A percentile compares a stretch with the other conserved stretches of the same genome.
These are phyloP conservation scores for Daubentonia madagascariensis DNA, from an alignment of 2,113 vertebrate genomes.

Conservation along the genomic window DNA sequence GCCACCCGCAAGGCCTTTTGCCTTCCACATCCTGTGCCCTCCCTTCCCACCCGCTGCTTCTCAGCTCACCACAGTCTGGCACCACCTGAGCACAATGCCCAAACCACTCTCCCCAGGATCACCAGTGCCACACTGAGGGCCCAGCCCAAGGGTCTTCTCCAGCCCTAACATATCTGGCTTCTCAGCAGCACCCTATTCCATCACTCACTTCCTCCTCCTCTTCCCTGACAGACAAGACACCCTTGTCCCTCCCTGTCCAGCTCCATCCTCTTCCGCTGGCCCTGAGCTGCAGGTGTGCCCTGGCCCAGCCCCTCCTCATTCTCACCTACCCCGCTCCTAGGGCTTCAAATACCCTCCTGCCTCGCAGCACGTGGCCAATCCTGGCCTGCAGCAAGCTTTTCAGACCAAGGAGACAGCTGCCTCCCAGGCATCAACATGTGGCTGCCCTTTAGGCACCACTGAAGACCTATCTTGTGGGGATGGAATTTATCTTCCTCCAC, in stretches of 20 bases:
- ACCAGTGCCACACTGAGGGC: not conserved
- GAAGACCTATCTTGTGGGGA: not conserved
- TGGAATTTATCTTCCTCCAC: not conserved
- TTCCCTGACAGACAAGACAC: not conserved
- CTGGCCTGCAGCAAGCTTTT: not conserved
- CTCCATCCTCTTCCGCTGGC: not conserved
- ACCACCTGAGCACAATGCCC: not conserved
- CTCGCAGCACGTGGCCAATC: not conserved
- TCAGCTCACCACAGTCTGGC: accelerated
- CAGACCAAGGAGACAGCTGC: not conserved
- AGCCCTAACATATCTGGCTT: not conserved
- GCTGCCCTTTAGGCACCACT: not conserved
- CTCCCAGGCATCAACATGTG: not conserved
- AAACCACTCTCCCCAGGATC: not conserved
- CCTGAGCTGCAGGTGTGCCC: not conserved
- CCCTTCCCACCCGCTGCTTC: not conserved
- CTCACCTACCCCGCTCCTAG: not conserved
- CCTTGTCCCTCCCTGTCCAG: not conserved
- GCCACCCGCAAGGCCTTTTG: not conserved
- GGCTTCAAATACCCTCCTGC: not conserved
- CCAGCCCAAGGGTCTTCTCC: not conserved
- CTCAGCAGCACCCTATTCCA: no score
- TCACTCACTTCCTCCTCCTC: not conserved
- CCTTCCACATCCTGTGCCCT: not conserved
- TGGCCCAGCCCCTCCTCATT: not conserved